Evolutionary conservation across 2,888 invertebrate genomes (phyloP).

Genomic region (Antheraea assamensis): DNA sequence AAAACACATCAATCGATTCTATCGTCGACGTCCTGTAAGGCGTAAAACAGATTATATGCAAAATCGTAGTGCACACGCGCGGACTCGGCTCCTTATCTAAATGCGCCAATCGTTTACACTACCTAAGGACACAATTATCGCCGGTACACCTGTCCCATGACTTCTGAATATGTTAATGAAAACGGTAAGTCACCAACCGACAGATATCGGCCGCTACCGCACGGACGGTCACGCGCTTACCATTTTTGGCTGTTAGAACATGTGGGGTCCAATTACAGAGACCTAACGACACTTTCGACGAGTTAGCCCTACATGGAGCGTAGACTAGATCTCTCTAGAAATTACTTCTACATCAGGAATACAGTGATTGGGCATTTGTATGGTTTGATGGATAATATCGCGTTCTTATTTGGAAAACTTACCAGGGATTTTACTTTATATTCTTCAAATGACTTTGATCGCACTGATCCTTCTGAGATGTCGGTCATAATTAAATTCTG

Average conservation of each 20-base stretch:
- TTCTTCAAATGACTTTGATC: too few species aligned
- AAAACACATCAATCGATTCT: neutral
- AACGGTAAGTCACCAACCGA: conserved; percentile 13
- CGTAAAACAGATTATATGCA: conserved; percentile 1
- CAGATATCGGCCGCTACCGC: conserved; percentile 24
- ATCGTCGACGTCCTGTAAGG: neutral
- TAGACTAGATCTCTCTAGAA: conserved; percentile 31
- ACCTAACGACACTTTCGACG: conserved; percentile 35
- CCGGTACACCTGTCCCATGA: conserved; percentile 6
- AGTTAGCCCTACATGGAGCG: conserved; percentile 19
- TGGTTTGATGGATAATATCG: conserved; percentile 1
- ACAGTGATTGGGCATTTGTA: conserved; percentile 23
- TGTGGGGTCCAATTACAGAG: conserved; percentile 45
- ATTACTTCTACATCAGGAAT: conserved; percentile 25
- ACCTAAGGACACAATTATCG: conserved; percentile 4
- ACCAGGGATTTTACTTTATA: neutral
- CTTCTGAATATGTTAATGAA: conserved; percentile 6
- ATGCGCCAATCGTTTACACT: conserved; percentile 1
- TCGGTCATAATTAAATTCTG: neutral
- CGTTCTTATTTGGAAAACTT: neutral
- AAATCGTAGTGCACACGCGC: conserved; percentile 8
- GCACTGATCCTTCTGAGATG: neutral
- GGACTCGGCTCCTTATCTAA: neutral
- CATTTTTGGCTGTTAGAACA: conserved; percentile 26
- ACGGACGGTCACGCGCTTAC: conserved; percentile 41